Evolutionary conservation across 2,797 vertebrate genomes (phyloP).

Genomic region (Lates japonicus): DNA sequence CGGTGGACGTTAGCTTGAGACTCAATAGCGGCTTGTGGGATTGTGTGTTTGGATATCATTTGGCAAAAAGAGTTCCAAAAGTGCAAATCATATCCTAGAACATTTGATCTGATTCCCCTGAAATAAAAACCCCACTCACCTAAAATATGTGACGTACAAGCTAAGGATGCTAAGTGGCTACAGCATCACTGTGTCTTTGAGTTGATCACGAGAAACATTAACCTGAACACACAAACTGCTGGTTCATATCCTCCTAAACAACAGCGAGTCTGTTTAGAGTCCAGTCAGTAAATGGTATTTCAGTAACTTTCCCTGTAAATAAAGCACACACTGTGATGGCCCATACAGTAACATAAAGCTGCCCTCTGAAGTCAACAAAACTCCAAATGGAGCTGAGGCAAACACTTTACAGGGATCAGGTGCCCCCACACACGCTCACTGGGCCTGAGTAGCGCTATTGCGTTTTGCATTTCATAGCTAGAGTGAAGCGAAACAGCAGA

Average conservation of each 20-base stretch:
- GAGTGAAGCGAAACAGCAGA: slow-evolving; percentile 21
- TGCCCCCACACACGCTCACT: background rate
- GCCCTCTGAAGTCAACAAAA: background rate
- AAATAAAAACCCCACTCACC: background rate
- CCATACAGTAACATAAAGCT: slow-evolving; percentile 20
- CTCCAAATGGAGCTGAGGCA: slow-evolving; percentile 40
- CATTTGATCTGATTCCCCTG: background rate
- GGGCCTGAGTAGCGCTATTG: slow-evolving; percentile 7
- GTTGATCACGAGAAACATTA: background rate
- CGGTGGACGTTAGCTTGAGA: background rate
- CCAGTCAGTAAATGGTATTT: slow-evolving; percentile 30
- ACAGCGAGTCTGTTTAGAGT: background rate
- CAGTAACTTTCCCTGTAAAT: slow-evolving; percentile 28
- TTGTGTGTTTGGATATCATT: background rate
- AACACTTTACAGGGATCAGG: slow-evolving; percentile 43
- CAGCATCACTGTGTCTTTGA: no score
- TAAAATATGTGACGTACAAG: background rate
- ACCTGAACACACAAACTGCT: background rate
- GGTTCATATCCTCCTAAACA: background rate
- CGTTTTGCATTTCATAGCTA: slow-evolving; percentile 34
- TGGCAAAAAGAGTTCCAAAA: background rate
- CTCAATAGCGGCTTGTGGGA: background rate
- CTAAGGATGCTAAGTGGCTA: background rate
- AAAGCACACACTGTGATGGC: background rate
- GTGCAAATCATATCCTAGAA: background rate